phyloP scores from a whole-genome alignment of 2,888 invertebrate species.

The Trisateles emortualis region DNA sequence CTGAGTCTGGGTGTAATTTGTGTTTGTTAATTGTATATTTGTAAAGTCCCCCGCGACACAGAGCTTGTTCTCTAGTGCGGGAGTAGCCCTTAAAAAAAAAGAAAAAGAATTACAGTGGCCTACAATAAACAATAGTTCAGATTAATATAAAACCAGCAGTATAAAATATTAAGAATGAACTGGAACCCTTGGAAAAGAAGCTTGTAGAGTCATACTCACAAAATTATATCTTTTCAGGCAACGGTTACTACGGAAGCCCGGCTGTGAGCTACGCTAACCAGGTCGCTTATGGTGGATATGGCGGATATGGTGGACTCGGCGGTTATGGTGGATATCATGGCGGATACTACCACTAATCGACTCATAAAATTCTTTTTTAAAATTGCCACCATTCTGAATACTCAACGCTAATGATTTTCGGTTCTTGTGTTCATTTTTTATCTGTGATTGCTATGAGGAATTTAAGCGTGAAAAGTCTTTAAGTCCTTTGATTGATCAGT shows the following conservation, averaged over 20 bases:
- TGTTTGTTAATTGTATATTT: too few relatives aligned
- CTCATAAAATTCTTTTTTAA: background rate
- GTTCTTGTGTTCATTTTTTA: constrained; percentile 27
- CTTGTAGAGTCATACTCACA: background rate
- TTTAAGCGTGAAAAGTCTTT: constrained; percentile 4
- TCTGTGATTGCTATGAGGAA: constrained; percentile 22
- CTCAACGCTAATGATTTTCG: constrained; percentile 39
- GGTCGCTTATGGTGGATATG: constrained; percentile 33
- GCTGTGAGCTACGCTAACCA: constrained; percentile 22
- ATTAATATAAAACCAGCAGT: too few relatives aligned
- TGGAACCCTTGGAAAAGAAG: too few relatives aligned
- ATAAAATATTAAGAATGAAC: too few relatives aligned
- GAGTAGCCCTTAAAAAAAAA: too few relatives aligned
- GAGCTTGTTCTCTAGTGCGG: too few relatives aligned
- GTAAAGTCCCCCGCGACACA: too few relatives aligned
- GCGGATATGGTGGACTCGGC: constrained; percentile 47
- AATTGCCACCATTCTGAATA: constrained; percentile 36
- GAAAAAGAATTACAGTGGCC: too few relatives aligned
- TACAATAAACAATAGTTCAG: too few relatives aligned
- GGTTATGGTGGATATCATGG: constrained; percentile 57
- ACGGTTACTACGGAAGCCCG: constrained; percentile 42
- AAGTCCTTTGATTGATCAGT: constrained; percentile 16
- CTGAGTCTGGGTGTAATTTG: too few relatives aligned
- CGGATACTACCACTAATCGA: constrained; percentile 64
- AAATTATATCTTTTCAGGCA: constrained; percentile 5